Evolutionary conservation across 2,113 vertebrate species (phyloP).

Genomic region (Ceyx margarethae): DNA sequence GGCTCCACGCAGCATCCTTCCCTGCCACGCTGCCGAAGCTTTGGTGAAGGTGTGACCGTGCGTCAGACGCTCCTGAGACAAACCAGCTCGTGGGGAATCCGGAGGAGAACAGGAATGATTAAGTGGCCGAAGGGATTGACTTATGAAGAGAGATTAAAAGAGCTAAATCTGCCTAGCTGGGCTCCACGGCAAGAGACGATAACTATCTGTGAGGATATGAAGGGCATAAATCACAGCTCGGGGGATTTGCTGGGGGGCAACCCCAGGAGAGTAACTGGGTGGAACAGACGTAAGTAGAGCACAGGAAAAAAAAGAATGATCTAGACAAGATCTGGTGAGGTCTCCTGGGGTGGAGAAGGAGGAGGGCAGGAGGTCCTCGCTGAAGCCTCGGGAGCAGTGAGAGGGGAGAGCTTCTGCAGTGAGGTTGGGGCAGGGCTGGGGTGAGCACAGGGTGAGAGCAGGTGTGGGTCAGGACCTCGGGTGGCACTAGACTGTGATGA

Average conservation of each 20-base stretch:
- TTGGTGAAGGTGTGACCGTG: not conserved
- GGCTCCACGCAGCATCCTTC: not conserved
- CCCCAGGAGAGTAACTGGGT: not conserved
- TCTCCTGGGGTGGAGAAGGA: not conserved
- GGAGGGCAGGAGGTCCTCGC: not conserved
- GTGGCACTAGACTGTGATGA: not conserved
- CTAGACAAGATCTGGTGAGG: not conserved
- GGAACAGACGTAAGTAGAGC: not conserved
- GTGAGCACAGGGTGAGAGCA: not conserved
- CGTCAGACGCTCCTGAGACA: not conserved
- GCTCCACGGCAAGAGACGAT: not conserved
- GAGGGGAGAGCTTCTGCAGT: not conserved
- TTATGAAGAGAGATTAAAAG: constrained; percentile 57
- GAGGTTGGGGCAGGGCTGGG: too few relatives aligned
- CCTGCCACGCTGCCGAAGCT: not conserved
- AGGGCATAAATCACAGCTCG: constrained; percentile 8
- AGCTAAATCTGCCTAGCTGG: constrained; percentile 37
- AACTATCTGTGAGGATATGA: constrained; percentile 12
- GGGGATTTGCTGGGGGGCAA: not conserved
- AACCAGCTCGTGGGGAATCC: constrained; percentile 23
- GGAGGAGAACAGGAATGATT: constrained; percentile 47
- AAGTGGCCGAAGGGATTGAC: constrained; percentile 32
- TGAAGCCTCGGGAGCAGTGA: not conserved
- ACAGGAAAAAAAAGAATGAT: not conserved
- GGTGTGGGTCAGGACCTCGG: not conserved